Percentiles rank a stretch among this genome's conserved stretches.
Evolutionary conservation across 2,797 vertebrate genomes (phyloP).

Genomic region (Falco biarmicus): DNA sequence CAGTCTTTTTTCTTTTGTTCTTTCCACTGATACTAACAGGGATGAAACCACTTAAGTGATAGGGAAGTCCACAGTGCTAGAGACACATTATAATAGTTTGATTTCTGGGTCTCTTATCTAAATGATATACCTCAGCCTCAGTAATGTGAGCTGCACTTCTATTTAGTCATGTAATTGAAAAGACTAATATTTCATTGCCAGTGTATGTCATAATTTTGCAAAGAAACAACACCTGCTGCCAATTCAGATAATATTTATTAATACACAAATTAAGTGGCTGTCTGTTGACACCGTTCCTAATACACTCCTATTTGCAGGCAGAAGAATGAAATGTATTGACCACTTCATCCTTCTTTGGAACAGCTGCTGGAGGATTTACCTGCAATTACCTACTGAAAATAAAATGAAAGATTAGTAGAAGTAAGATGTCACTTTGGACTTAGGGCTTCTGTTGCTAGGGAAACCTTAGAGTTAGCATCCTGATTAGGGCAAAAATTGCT

Average conservation of each 20-base stretch:
- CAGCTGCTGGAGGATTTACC: constrained; percentile 58
- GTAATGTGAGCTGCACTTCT: neutral
- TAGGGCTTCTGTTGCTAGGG: constrained; percentile 68
- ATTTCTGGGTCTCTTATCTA: constrained; percentile 25
- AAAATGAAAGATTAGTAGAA: constrained; percentile 71
- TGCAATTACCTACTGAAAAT: constrained; percentile 63
- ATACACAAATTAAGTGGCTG: neutral
- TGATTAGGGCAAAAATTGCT: constrained; percentile 34
- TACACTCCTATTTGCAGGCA: neutral
- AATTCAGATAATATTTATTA: constrained; percentile 3
- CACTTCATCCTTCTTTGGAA: constrained; percentile 2
- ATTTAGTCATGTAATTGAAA: neutral
- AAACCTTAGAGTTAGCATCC: constrained; percentile 62
- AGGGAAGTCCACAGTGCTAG: neutral
- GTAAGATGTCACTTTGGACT: constrained; percentile 52
- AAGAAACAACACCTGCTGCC: neutral
- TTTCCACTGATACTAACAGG: neutral
- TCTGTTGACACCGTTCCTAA: neutral
- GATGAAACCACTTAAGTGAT: neutral
- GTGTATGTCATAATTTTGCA: neutral
- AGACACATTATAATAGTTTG: neutral
- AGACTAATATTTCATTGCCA: neutral
- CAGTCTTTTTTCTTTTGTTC: neutral
- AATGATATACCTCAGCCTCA: neutral
- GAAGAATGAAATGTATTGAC: constrained; percentile 9